Evolutionary conservation across 2,888 invertebrate genomes (phyloP).

Genomic region (Syrista parreyssii): DNA sequence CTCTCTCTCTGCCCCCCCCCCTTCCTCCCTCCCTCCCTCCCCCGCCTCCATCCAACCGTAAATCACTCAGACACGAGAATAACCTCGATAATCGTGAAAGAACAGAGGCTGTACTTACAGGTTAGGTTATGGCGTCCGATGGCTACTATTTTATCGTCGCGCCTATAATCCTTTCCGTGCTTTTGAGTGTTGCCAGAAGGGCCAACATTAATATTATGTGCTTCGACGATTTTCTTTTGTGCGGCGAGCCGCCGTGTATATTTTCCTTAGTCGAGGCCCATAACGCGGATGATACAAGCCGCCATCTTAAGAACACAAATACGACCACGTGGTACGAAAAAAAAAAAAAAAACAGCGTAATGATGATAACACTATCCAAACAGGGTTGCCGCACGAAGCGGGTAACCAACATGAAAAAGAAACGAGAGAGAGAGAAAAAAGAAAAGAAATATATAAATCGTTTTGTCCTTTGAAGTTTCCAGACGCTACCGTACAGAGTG

Average conservation of each 20-base stretch:
- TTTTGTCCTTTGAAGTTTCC: neutral
- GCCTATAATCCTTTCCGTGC: conserved; percentile 16
- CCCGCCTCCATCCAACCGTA: no score
- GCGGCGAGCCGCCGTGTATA: conserved; percentile 43
- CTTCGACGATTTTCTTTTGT: conserved; percentile 41
- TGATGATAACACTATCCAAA: conserved; percentile 24
- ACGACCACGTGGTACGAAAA: conserved; percentile 27
- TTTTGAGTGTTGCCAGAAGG: conserved; percentile 36
- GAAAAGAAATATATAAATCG: conserved; percentile 11
- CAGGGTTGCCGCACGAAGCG: conserved; percentile 8
- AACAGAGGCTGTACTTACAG: no score
- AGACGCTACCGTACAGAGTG: neutral
- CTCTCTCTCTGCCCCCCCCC: no score
- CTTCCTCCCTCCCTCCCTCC: no score
- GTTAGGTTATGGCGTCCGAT: neutral
- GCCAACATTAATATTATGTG: conserved; percentile 34
- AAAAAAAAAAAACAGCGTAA: conserved; percentile 17
- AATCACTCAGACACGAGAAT: no score
- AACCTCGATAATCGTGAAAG: no score
- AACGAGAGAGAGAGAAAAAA: conserved; percentile 13
- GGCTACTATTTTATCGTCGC: neutral
- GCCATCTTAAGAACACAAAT: conserved; percentile 46
- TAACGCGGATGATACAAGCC: conserved; percentile 49
- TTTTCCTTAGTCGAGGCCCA: conserved; percentile 48
- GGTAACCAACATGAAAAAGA: conserved; percentile 9